These are phyloP conservation scores for Halcyon chelicuti DNA, from an alignment of 2,797 vertebrate genomes.

Conservation along the genomic window DNA sequence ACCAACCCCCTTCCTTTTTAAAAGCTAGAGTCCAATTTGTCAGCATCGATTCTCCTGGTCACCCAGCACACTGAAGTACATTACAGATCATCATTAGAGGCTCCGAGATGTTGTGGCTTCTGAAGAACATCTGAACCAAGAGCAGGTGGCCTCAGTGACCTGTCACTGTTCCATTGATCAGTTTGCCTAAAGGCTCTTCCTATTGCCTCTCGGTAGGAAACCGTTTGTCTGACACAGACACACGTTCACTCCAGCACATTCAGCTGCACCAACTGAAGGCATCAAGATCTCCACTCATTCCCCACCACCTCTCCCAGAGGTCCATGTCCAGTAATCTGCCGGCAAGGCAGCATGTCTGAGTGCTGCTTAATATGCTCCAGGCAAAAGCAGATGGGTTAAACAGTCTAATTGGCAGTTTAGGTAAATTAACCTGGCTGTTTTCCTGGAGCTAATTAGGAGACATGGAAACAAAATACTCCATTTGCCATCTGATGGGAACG, in stretches of 20 bases:
- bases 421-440: slow-evolving; percentile 74
- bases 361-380: slow-evolving; percentile 38
- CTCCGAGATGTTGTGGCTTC: not conserved
- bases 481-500: slow-evolving; percentile 58
- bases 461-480: slow-evolving; percentile 63
- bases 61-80: not conserved
- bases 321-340: slow-evolving; percentile 27
- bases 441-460: slow-evolving; percentile 70
- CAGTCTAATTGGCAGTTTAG: slow-evolving; percentile 66
- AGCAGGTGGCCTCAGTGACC: not conserved
- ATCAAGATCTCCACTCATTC: not conserved
- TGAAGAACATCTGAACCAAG: slow-evolving; percentile 31
- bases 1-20: not conserved
- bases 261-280: slow-evolving; percentile 27
- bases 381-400: slow-evolving; percentile 72
- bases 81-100: not conserved
- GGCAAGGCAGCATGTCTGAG: not conserved
- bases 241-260: not conserved
- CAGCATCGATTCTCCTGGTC: not conserved
- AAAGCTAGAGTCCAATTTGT: not conserved
- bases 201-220: slow-evolving; percentile 17
- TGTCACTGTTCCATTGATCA: slow-evolving; percentile 5
- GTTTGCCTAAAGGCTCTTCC: slow-evolving; percentile 43
- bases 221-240: slow-evolving; percentile 28
- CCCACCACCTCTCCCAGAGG: slow-evolving; percentile 44